Base-by-base conservation (phyloP, 2,797 vertebrate genomes). In the Odontamblyopus lacepedii region DNA sequence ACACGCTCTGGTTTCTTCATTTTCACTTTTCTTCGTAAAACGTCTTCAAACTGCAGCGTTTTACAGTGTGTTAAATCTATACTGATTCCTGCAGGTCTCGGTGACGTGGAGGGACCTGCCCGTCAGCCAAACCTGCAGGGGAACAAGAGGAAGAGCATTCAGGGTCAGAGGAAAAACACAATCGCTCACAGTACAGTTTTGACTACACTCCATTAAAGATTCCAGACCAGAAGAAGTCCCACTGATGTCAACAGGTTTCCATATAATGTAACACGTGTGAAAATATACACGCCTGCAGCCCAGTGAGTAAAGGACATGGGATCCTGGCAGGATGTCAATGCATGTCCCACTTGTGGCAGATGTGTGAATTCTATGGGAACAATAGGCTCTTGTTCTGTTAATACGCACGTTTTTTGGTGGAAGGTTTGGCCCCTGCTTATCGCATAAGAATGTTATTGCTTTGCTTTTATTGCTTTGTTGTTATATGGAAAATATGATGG, bases 171-270 rank as follows among this genome's bases (percentile, higher is more conserved):
- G 63, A 67, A 69, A 63, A 41, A 71, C 18, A 63, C 59, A 70
- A 6, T 72, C 18, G 9, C 65, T 74, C 70, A 32, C 44, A 69
- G 27, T 69, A 8, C 35, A 19, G 26, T 15, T 23, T 13, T 65
- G 3, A 51, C 35, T 19, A 26, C 63, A 55, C 30, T 68, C 65
- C 41, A 80, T 70, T 51, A 69, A 80, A 72, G 23, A 72, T 61
- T 66, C 41, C 41, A 56, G 62, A 70, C 26, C 41, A 74, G 8
- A 26, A 83, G 66, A 71, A 35, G 62, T 41, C 67, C 38, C 50
- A 61, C 23, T 73, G 50, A 67, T 72, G 71, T 77, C 73, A 78
- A 18, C 5, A 6, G 41, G 59, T 83, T 82, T 82, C 70, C 66
- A 67, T 61, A 41, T 13, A 48, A 48, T 13, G 44, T 6, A 67